A percentile compares a stretch with the other conserved stretches of the same genome.
These are phyloP conservation scores for Salvelinus alpinus DNA, from an alignment of 2,113 vertebrate genomes.

Conservation along the genomic window DNA sequence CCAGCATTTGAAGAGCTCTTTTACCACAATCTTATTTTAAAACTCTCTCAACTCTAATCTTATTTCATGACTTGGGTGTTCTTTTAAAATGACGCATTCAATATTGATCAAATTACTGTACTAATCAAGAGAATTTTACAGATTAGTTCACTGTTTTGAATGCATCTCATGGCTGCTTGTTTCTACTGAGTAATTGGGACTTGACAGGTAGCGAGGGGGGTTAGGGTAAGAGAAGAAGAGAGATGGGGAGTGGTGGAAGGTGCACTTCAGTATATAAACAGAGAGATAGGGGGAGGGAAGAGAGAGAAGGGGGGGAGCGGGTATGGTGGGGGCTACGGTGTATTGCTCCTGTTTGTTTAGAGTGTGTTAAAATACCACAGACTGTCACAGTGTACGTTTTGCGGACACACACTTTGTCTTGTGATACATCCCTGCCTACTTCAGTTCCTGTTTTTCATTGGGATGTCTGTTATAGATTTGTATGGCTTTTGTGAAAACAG, in stretches of 20 bases:
- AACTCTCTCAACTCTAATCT: not conserved
- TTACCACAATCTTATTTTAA: not conserved
- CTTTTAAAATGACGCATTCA: not conserved
- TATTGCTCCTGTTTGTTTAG: not conserved
- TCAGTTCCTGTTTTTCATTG: no score
- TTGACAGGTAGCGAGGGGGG: conserved; percentile 29
- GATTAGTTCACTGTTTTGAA: not conserved
- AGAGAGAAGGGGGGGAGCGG: conserved; percentile 9
- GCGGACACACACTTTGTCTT: no score
- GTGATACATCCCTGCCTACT: no score
- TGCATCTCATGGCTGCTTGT: not conserved
- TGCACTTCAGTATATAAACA: not conserved
- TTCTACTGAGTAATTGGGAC: conserved; percentile 63
- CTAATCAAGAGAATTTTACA: not conserved
- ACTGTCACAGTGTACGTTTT: no score
- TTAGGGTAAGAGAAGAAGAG: not conserved
- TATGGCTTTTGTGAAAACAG: no score
- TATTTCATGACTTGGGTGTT: not conserved
- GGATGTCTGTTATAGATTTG: no score
- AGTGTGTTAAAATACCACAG: no score
- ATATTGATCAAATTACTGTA: not conserved
- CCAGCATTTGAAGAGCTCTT: no score
- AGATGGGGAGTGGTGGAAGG: not conserved
- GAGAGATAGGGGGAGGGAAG: not conserved
- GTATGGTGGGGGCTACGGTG: no score